These are phyloP conservation scores for Laothoe populi DNA, from an alignment of 2,888 invertebrate species.

Conservation along the genomic window DNA sequence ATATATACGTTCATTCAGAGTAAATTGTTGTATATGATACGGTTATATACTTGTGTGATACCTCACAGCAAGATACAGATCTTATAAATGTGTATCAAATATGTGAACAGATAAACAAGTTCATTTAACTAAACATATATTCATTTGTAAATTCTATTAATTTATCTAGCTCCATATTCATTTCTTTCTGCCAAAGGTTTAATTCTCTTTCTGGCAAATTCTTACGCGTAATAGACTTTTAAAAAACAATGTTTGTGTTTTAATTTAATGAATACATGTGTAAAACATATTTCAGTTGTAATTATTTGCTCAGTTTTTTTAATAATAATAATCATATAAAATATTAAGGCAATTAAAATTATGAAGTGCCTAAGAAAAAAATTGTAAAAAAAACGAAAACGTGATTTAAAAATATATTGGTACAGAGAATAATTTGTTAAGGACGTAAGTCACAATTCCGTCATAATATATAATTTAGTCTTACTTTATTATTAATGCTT, in stretches of 20 bases:
- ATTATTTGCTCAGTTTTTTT: constrained; percentile 2
- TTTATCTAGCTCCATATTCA: not conserved
- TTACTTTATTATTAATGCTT: not conserved
- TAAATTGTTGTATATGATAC: constrained; percentile 9
- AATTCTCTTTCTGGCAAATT: not conserved
- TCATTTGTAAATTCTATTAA: not conserved
- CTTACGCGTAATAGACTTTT: not conserved
- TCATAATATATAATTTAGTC: not conserved
- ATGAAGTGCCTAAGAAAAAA: constrained; percentile 12
- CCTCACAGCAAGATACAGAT: constrained; percentile 27
- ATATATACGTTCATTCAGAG: not conserved
- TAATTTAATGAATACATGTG: not conserved
- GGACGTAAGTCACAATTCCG: not conserved
- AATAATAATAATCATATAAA: not conserved
- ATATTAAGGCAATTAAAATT: not conserved
- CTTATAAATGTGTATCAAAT: constrained; percentile 18
- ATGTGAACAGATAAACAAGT: not conserved
- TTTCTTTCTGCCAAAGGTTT: no score
- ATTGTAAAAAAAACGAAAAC: not conserved
- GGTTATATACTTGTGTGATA: no score
- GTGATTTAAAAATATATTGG: constrained; percentile 4
- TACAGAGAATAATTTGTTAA: not conserved
- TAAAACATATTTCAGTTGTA: no score
- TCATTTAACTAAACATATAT: not conserved
- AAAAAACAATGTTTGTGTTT: not conserved